phyloP scores from a whole-genome alignment of 2,113 vertebrate species.

The Scopus umbretta region DNA sequence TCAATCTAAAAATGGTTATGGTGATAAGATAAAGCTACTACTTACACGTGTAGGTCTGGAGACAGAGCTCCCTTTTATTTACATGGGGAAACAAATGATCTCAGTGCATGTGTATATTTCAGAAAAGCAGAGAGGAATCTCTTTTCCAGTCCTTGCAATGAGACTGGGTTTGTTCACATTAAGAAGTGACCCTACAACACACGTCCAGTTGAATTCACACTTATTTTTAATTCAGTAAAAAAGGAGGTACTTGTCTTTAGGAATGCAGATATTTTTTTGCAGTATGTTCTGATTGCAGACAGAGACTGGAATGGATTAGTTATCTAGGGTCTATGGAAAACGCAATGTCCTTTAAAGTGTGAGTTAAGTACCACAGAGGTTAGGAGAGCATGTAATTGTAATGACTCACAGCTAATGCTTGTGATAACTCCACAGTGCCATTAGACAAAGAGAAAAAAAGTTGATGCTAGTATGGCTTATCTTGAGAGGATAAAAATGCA shows the following conservation, averaged over 20 bases:
- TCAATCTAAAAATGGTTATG: constrained; percentile 7
- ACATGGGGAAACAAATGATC: background rate
- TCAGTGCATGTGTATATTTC: background rate
- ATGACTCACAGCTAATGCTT: background rate
- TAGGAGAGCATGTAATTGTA: background rate
- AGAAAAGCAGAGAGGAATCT: background rate
- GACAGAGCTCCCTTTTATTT: background rate
- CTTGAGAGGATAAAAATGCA: background rate
- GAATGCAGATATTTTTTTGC: background rate
- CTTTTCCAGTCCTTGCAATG: background rate
- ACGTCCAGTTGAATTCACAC: background rate
- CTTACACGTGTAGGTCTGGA: background rate
- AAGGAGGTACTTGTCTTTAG: background rate
- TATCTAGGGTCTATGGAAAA: background rate
- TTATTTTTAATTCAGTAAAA: background rate
- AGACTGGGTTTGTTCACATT: background rate
- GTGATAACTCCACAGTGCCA: background rate
- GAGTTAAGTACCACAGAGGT: background rate
- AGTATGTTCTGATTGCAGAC: background rate
- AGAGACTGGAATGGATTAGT: background rate
- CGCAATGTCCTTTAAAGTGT: background rate
- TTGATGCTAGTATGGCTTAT: background rate
- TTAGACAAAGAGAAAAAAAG: background rate
- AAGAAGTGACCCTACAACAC: background rate
- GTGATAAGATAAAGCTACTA: constrained; percentile 29